Evolutionary conservation across 2,888 invertebrate species (phyloP).

Genomic region (Thera obeliscata): DNA sequence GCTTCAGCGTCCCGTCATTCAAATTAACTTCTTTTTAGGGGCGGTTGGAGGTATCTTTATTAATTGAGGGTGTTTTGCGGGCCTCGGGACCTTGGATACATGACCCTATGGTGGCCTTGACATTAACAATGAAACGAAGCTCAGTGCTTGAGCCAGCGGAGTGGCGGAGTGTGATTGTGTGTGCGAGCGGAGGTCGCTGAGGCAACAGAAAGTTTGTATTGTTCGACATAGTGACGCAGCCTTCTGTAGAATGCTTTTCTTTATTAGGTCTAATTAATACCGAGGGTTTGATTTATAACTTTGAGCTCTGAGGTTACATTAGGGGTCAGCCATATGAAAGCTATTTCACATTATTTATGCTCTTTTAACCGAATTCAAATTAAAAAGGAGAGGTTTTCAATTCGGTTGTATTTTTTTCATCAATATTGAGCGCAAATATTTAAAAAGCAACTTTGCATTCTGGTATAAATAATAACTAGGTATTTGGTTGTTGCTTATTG

Average conservation of each 20-base stretch:
- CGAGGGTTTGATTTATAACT: not conserved
- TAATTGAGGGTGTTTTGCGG: constrained; percentile 2
- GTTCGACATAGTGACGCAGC: constrained; percentile 4
- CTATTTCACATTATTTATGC: no score
- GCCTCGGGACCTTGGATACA: not conserved
- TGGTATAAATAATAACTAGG: no score
- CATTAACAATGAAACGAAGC: constrained; percentile 19
- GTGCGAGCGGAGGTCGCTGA: constrained; percentile 1
- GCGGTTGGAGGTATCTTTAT: constrained; percentile 4
- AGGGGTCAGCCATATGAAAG: not conserved
- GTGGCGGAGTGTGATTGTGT: not conserved
- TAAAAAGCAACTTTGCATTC: no score
- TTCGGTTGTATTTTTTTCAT: no score
- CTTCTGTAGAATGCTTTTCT: constrained; percentile 8
- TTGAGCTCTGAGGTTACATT: not conserved
- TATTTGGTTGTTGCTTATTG: no score
- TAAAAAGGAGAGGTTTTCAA: no score
- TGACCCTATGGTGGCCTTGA: constrained; percentile 11
- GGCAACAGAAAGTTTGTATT: constrained; percentile 8
- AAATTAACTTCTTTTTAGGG: not conserved
- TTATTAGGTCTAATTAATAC: not conserved
- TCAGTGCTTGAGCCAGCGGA: constrained; percentile 10
- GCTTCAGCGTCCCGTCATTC: constrained; percentile 1
- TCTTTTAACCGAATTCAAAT: no score
- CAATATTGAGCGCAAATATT: no score